These are phyloP conservation scores for Bubo blakistoni DNA, from an alignment of 2,113 vertebrate species.

Conservation along the genomic window DNA sequence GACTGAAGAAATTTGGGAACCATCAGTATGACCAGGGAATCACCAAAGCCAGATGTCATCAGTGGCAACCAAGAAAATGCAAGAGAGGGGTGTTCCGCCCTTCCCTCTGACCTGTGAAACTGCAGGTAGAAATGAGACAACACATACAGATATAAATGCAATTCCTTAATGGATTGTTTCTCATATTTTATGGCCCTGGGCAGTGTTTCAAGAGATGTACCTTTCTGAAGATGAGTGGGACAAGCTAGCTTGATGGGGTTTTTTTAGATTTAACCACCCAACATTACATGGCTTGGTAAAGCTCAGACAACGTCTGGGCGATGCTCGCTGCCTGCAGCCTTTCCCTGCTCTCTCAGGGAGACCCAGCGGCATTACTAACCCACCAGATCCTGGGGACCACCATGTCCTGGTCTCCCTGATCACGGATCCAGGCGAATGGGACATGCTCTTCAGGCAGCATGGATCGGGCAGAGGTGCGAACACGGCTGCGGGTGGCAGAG, in stretches of 20 bases:
- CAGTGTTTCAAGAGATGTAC: not conserved
- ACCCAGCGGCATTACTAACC: not conserved
- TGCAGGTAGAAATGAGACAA: not conserved
- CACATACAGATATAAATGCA: not conserved
- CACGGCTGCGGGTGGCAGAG: fast-evolving
- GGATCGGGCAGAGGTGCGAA: not conserved
- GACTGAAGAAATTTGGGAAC: not conserved
- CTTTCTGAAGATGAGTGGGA: not conserved
- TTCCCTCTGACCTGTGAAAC: not conserved
- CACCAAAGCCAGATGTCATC: not conserved
- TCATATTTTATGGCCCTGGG: not conserved
- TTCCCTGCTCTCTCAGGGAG: not conserved
- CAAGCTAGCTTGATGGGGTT: not conserved
- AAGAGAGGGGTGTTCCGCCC: not conserved
- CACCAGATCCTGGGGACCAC: not conserved
- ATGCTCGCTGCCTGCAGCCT: not conserved
- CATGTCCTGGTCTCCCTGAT: not conserved
- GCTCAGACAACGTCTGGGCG: not conserved
- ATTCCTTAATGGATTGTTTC: not conserved
- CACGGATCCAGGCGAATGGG: not conserved
- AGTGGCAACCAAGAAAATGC: not conserved
- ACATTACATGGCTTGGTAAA: not conserved
- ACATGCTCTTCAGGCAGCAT: not conserved
- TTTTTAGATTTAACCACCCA: not conserved
- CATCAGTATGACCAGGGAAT: not conserved